Evolutionary conservation across 2,113 vertebrate species (phyloP).

Genomic region (Eretmochelys imbricata): DNA sequence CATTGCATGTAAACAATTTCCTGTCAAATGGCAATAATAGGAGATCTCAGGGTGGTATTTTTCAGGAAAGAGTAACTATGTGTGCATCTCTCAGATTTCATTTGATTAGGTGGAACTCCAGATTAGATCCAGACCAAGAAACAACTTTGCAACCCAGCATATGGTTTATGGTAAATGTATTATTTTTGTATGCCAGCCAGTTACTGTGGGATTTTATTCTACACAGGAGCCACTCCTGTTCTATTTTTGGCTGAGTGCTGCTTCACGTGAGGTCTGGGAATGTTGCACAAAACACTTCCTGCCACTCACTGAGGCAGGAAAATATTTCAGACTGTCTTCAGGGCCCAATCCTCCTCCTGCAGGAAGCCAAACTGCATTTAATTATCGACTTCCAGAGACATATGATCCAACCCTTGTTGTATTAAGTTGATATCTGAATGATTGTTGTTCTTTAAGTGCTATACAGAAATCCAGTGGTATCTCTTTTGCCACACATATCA

Average conservation of each 20-base stretch:
- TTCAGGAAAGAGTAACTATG: neutral
- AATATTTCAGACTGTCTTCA: neutral
- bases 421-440: neutral
- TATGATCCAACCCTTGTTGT: neutral
- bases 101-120: neutral
- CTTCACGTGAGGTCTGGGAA: neutral
- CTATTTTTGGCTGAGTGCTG: neutral
- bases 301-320: neutral
- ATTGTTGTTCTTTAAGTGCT: neutral
- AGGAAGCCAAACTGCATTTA: neutral
- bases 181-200: neutral
- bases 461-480: neutral
- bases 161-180: neutral
- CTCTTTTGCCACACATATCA: neutral
- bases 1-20: neutral
- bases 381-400: accelerated
- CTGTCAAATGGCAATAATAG: neutral
- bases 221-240: neutral
- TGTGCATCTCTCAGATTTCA: neutral
- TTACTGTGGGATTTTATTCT: neutral
- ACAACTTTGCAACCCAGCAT: accelerated
- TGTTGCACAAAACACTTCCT: neutral
- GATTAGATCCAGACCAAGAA: neutral
- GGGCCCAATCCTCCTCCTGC: neutral
- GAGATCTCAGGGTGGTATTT: neutral